phyloP scores from a whole-genome alignment of 2,797 vertebrate genomes.

The Sebastes alutus region DNA sequence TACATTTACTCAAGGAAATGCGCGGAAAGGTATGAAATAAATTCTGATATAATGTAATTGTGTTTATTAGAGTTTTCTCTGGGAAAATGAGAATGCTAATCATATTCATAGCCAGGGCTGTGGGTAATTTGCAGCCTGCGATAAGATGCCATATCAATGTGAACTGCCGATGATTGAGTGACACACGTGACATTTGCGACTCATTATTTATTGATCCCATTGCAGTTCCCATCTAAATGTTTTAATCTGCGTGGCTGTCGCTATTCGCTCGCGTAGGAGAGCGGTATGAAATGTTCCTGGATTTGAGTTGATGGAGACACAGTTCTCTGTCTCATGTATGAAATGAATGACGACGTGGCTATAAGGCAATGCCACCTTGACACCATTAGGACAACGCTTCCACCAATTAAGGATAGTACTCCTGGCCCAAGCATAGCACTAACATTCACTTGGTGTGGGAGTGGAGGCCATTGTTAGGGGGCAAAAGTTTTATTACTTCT shows the following conservation, averaged over 20 bases:
- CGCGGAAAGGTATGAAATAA: slow-evolving; percentile 54
- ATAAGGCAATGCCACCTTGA: slow-evolving; percentile 57
- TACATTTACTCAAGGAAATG: slow-evolving; percentile 54
- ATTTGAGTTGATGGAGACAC: slow-evolving; percentile 32
- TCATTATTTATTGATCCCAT: slow-evolving; percentile 81
- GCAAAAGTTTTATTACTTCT: slow-evolving; percentile 65
- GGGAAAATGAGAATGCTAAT: slow-evolving; percentile 79
- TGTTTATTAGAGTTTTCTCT: slow-evolving; percentile 73
- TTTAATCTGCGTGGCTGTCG: slow-evolving; percentile 53
- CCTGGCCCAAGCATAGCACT: slow-evolving; percentile 21
- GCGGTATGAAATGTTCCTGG: slow-evolving; percentile 20
- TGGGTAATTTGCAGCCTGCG: slow-evolving; percentile 74
- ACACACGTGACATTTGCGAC: slow-evolving; percentile 76
- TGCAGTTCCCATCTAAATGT: slow-evolving; percentile 68
- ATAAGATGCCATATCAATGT: slow-evolving; percentile 67
- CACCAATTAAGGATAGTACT: slow-evolving; percentile 30
- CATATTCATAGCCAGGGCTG: slow-evolving; percentile 78
- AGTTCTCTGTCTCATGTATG: slow-evolving; percentile 19
- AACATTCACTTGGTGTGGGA: slow-evolving; percentile 45
- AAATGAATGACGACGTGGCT: slow-evolving; percentile 47
- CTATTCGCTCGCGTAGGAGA: background rate
- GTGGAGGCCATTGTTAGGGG: slow-evolving; percentile 48
- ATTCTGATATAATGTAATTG: slow-evolving; percentile 65
- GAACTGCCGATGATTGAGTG: slow-evolving; percentile 74
- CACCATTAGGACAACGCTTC: slow-evolving; percentile 60